Evolutionary conservation across 2,797 vertebrate genomes (phyloP).

Genomic region (Cebuella pygmaea): DNA sequence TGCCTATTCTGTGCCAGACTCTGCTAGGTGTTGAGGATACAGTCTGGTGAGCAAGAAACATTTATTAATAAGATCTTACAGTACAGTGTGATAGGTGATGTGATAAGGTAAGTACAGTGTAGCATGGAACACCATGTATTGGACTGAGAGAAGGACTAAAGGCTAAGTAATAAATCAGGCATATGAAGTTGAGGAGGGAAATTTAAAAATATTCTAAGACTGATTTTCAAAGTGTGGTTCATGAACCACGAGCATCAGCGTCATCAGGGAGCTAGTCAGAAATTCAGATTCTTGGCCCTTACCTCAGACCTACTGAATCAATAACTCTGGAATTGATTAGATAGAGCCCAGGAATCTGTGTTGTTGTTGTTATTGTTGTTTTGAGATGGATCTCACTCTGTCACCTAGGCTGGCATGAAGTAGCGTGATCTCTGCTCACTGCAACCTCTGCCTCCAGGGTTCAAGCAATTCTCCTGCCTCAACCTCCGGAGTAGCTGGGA

Average conservation of each 20-base stretch:
- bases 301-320: not conserved
- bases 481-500: too few relatives aligned
- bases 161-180: not conserved
- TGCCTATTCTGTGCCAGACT: not conserved
- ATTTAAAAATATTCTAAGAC: not conserved
- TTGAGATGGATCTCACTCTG: too few relatives aligned
- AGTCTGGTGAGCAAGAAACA: not conserved
- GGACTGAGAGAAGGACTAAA: not conserved
- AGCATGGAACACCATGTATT: not conserved
- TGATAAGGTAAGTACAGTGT: not conserved
- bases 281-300: not conserved
- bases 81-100: not conserved
- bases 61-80: not conserved
- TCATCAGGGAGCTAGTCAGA: slow-evolving; percentile 8
- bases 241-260: not conserved
- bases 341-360: not conserved
- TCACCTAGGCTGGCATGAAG: too few relatives aligned
- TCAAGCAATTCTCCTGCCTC: too few relatives aligned
- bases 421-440: too few relatives aligned
- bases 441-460: too few relatives aligned
- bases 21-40: not conserved
- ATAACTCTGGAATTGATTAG: not conserved
- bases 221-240: not conserved
- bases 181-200: not conserved
- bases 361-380: not conserved